A percentile compares a stretch with the other conserved stretches of the same genome.
These are phyloP conservation scores for Marronus borbonicus DNA, from an alignment of 2,888 invertebrate species.

Conservation along the genomic window DNA sequence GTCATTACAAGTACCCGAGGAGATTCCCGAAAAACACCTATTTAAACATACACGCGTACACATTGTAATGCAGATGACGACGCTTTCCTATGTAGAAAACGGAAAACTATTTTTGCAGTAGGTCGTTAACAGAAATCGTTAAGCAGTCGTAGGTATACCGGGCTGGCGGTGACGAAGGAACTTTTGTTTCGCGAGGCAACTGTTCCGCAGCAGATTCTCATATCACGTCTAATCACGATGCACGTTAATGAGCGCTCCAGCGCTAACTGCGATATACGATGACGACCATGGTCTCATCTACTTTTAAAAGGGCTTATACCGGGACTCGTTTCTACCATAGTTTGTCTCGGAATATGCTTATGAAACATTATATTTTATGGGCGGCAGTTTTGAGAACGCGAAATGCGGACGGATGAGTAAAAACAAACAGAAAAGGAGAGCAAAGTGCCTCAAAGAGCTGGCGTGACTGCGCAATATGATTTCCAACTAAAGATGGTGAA, in stretches of 20 bases:
- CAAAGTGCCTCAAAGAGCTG: neutral
- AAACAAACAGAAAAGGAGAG: slow-evolving; percentile 36
- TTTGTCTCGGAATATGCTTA: slow-evolving; percentile 62
- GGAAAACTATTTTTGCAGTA: slow-evolving; percentile 52
- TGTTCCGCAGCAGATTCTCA: slow-evolving; percentile 46
- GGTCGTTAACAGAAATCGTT: slow-evolving; percentile 59
- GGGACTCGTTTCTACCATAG: slow-evolving; percentile 59
- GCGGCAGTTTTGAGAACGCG: slow-evolving; percentile 43
- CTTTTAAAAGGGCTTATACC: slow-evolving; percentile 57
- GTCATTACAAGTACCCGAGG: slow-evolving; percentile 27
- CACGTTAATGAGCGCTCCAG: slow-evolving; percentile 61
- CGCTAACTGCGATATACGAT: slow-evolving; percentile 59
- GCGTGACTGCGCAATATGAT: slow-evolving; percentile 25
- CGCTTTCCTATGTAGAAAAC: slow-evolving; percentile 44
- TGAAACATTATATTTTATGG: slow-evolving; percentile 63
- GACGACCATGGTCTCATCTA: slow-evolving; percentile 58
- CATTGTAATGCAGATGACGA: slow-evolving; percentile 51
- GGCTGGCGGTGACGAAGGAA: slow-evolving; percentile 40
- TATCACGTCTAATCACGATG: slow-evolving; percentile 60
- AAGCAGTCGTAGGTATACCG: slow-evolving; percentile 49
- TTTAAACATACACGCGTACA: slow-evolving; percentile 40
- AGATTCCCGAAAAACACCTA: slow-evolving; percentile 30
- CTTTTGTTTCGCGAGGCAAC: slow-evolving; percentile 52
- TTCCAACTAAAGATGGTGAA: slow-evolving; percentile 15
- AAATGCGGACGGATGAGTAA: slow-evolving; percentile 33